Evolutionary conservation across 2,888 invertebrate genomes (phyloP), one percentile per base, ranked within the genome.

Genomic region (Meghimatium bilineatum): DNA sequence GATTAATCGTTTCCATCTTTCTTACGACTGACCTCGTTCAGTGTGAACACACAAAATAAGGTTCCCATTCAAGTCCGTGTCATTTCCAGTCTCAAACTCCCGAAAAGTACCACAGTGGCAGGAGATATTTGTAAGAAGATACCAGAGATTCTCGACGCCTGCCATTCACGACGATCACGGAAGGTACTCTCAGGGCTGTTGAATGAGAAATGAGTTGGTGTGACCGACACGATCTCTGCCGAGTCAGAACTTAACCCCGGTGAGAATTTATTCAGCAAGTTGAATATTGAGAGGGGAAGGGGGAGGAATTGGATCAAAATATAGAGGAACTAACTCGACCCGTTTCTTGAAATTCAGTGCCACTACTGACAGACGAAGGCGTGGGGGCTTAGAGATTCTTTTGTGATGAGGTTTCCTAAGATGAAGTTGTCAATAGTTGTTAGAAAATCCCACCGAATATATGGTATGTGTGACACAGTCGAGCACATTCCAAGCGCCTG

Each of bases 121-220:
- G 71, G 71, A 26, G 44, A 44, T 23, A 20, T 38, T n/a, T 44
- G 71, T 71, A 71, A 71, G 26, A 1, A 5, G 44, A 71, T 36
- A 71, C 71, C 38, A 26, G 1, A 71, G 38, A 71, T 71, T 38
- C 71, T 6, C 38, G 6, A 1, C 36, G 38, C 44, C 71, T 71
- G 71, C 44, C 71, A 71, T 71, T 71, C 71, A 71, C 3, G 44
- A 1, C 20, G 38, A 71, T 44, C 71, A 71, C 71, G 71, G 26
- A 44, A 38, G 44, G 44, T 26, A 38, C 36, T 44, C 71, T 26
- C 23, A 26, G 38, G 38, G 26, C n/a, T 38, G 71, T 38, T 38
- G 44, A 71, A 44, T 71, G 71, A 71, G 71, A 38, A 44, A 1
- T n/a, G 1, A 38, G n/a, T 38, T 44, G 71, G 44, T 44, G 71